Base-by-base conservation (phyloP, 2,888 invertebrate genomes). In the Tortrix viridana region DNA sequence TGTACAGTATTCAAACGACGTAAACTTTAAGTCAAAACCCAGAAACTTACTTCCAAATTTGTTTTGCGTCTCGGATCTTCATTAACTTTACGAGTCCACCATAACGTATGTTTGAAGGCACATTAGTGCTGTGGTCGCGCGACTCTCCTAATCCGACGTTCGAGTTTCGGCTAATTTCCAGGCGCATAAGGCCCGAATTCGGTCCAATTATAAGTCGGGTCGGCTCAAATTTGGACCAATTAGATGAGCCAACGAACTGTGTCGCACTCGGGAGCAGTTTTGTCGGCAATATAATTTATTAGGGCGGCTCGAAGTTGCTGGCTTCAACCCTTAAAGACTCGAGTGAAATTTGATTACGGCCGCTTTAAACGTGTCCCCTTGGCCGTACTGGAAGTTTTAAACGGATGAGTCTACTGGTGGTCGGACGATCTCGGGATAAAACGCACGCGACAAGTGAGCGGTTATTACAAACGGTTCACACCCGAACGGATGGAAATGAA, bases 231-330 rank as follows among this genome's bases (percentile, higher is more conserved):
- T 91, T 88, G 85, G 85, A 89, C 90, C 92, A 91, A 92, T 91
- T 92, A 92, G 90, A 89, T 86, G 86, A 90, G 84, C 84, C 90
- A 90, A 89, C 91, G 91, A 90, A 88, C 89, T 90, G 89, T 89
- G 89, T 89, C 91, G 88, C 85, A 85, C 87, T 88, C 88, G 84
- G 85, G 84, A 88, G 87, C 89, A 89, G 91, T 91, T 90, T 90
- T 90, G 89, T 86, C 86, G 87, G 88, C 90, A 90, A 90, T 89
- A 90, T 91, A 91, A 91, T 91, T 91, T 91, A 91, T 91, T 88
- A 89, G 89, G 88, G 88, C 79, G 80, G 87, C 89, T 86, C 88
- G 84, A 88, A 90, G 88, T 91, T 88, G 88, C 81, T 84, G 82
- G 86, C 82, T 87, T 84, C 81, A 90, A 89, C 90, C 90, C 89